A percentile compares a stretch with the other conserved stretches of the same genome.
These are phyloP conservation scores for Notodonta ziczac DNA, from an alignment of 2,888 invertebrate genomes.

Conservation along the genomic window DNA sequence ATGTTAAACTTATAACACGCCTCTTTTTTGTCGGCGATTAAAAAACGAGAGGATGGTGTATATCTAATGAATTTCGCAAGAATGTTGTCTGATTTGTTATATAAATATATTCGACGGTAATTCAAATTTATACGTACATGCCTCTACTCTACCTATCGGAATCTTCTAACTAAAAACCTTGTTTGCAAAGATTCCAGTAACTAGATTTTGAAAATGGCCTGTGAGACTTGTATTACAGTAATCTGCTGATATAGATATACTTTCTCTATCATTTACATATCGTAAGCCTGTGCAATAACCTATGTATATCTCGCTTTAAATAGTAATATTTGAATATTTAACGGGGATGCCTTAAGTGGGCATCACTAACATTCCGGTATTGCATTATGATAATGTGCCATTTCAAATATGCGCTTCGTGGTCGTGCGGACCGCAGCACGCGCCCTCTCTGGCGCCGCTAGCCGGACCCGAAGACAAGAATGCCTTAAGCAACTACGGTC, in stretches of 20 bases:
- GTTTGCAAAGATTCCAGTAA: too few relatives aligned
- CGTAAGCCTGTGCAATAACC: neutral
- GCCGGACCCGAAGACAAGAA: conserved; percentile 25
- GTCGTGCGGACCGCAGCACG: conserved; percentile 63
- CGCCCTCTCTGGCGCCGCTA: conserved; percentile 66
- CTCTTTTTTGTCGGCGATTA: too few relatives aligned
- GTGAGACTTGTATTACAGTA: neutral
- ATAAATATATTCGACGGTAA: too few relatives aligned
- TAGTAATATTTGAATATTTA: conserved; percentile 62
- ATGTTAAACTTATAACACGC: too few relatives aligned
- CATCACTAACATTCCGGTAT: conserved; percentile 74
- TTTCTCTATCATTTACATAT: neutral
- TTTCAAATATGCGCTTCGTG: conserved; percentile 73
- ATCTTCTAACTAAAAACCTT: too few relatives aligned
- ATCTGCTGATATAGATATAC: neutral
- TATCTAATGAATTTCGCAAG: too few relatives aligned
- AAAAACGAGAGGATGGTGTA: too few relatives aligned
- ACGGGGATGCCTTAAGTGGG: conserved; percentile 61
- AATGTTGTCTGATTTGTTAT: too few relatives aligned
- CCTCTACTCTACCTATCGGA: too few relatives aligned
- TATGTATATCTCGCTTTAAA: conserved; percentile 41
- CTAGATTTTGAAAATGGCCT: too few relatives aligned
- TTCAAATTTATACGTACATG: too few relatives aligned
- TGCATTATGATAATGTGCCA: conserved; percentile 81
- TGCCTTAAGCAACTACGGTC: conserved; percentile 24